A percentile compares a stretch with the other conserved stretches of the same genome.
These are phyloP conservation scores for Dynastes maya DNA, from an alignment of 2,888 invertebrate genomes.

Conservation along the genomic window DNA sequence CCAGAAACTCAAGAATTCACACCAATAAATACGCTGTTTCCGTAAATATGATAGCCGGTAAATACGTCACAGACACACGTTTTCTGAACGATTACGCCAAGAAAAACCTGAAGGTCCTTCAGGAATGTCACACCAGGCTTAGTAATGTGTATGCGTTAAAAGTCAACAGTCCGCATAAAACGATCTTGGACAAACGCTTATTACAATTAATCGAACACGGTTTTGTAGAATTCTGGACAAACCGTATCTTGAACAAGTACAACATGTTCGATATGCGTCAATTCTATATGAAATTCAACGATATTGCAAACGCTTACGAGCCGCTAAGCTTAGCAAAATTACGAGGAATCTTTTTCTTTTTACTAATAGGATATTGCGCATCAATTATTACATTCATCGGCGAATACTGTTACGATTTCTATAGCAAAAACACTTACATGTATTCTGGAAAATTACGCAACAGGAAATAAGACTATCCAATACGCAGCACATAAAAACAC, in stretches of 20 bases:
- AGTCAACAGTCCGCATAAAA: constrained; percentile 58
- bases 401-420: constrained; percentile 16
- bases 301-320: neutral
- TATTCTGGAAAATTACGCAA: neutral
- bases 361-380: constrained; percentile 19
- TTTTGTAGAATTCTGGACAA: constrained; percentile 54
- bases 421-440: neutral
- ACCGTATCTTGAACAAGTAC: constrained; percentile 14
- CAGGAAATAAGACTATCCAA: no score
- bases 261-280: constrained; percentile 4
- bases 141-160: constrained; percentile 57
- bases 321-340: constrained; percentile 14
- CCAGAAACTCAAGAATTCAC: constrained; percentile 20
- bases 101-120: constrained; percentile 55
- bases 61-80: constrained; percentile 58
- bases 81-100: constrained; percentile 54
- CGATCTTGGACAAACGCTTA: constrained; percentile 52
- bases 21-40: constrained; percentile 51
- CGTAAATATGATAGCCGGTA: constrained; percentile 55
- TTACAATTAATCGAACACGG: constrained; percentile 57
- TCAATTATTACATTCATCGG: neutral
- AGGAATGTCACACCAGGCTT: constrained; percentile 56
- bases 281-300: neutral
- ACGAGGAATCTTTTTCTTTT: constrained; percentile 21
- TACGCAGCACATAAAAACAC: no score